Base-by-base conservation (phyloP, 2,888 invertebrate species). In the Gortyna flavago region DNA sequence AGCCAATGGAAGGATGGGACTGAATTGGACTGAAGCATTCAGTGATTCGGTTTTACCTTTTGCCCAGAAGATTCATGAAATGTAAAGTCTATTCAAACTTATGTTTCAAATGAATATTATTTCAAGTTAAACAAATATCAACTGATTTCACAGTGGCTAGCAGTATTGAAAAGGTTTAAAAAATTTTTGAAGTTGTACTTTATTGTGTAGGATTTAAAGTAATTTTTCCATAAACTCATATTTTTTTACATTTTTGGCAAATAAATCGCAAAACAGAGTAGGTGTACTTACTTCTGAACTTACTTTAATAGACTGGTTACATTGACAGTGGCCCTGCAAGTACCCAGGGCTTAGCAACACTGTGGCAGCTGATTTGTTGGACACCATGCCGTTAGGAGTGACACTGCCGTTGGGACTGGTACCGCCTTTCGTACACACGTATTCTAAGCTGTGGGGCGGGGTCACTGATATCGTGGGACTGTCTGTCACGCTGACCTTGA, bases 401-500 rank as follows among this genome's bases (percentile, higher is more conserved):
- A 96, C 92, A 86, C 95, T 93, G 78, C 97, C 93, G 95, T 97
- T 94, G 51, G 97, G 91, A 85, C 95, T 93, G 88, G 94, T 89
- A 77, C 94, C 93, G 73, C 96, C 92, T 91, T 96, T 94, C 75
- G 95, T 89, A 74, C 92, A 94, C 81, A 95, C 93, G 94, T 96
- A 96, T 90, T 97, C 93, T 91, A 97, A 86, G 81, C 96, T 96
- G 85, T 95, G 95, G 0, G 96, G 96, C 0, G 96, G 95, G 6
- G 96, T 96, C 83, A 95, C 93, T 3, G 96, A 95, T 85, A 96
- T 96, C 65, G 96, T 93, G 0, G 97, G 97, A 80, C 97, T 97
- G 83, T 96, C 96, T 29, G 95, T 94, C 78, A 95, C 92, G 71
- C 93, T 93, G 89, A 96, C 90, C 91, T 95, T 96, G 87, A 95